Conservation (phyloP, 1,140 invertebrate genomes). For the Nomia melanderi region DNA sequence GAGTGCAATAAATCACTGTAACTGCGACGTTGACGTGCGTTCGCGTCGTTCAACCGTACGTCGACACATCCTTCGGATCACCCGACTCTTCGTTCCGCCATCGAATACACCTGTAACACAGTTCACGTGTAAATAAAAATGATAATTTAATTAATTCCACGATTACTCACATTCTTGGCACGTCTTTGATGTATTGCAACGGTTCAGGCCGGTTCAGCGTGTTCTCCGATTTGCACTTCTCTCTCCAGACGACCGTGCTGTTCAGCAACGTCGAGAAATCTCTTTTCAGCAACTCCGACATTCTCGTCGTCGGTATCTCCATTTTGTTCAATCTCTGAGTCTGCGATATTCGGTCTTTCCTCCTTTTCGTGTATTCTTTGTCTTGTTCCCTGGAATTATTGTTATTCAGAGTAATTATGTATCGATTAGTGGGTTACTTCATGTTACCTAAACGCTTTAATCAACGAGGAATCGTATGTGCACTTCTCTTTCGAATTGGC, state of each 20-base stretch:
- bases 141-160: conserved; percentile 14
- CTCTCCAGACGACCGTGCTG: conserved; percentile 73
- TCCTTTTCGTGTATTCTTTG: conserved; percentile 69
- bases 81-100: conserved; percentile 66
- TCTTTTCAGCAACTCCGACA: conserved; percentile 10
- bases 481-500: conserved; percentile 27
- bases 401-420: neutral
- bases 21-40: no score
- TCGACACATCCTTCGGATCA: conserved; percentile 37
- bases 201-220: conserved; percentile 28
- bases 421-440: neutral
- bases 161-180: conserved; percentile 72
- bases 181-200: conserved; percentile 74
- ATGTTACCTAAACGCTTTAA: conserved; percentile 71
- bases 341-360: conserved; percentile 47
- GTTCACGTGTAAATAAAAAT: conserved; percentile 25
- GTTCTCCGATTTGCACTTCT: conserved; percentile 66
- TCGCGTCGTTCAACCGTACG: neutral
- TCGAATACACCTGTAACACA: conserved; percentile 52
- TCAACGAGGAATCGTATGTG: conserved; percentile 42
- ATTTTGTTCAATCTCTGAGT: conserved; percentile 14
- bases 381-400: conserved; percentile 69
- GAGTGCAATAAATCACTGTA: no score
- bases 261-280: conserved; percentile 67
- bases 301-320: neutral